Base-by-base conservation (phyloP, 2,113 vertebrate species). In the Recurvirostra avosetta region DNA sequence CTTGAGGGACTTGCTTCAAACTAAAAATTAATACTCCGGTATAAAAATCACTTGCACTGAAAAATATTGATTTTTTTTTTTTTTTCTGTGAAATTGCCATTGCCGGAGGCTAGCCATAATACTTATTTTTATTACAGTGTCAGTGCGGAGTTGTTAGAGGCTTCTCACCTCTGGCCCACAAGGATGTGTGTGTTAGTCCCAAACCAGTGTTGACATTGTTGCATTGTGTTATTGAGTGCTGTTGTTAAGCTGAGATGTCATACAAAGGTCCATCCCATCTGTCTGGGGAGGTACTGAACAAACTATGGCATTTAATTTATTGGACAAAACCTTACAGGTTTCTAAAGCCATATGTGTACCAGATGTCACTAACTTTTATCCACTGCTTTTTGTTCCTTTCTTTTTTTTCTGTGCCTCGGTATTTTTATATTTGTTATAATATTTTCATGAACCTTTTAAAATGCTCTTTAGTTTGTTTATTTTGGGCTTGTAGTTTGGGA, bases 51-150 rank as follows among this genome's bases (percentile, higher is more conserved):
- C 79, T 94, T 90, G 82, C 23, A 29, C 90, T 94, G 88, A 75
- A 92, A 88, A 81, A 74, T 81, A 96, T 91, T 96, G 92, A 94
- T 96, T 94, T 71, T 43, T 73, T 27, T 70, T 62, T 62, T 91
- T 32, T 55, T 49, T 41, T 78, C 36, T 74, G 76, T 92, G 79
- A 88, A 96, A 93, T 92, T 92, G 95, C 88, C 47, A 25, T 89
- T 89, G 92, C 96, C 96, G 40, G 53, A 86, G 92, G 95, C 96
- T 91, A 87, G 83, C 88, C 83, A 68, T 71, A 70, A 77, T 94
- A 78, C 62, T 96, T 94, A 93, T 96, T 97, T 96, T 96, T 96
- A 81, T 94, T 95, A 81, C 94, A 92, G 94, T 94, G 94, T 96
- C 88, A 93, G 86, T 18, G 23, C 1, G 0, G 56, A 92, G 95